Base-by-base conservation (phyloP, 2,888 invertebrate species). In the Ephialtes manifestator region DNA sequence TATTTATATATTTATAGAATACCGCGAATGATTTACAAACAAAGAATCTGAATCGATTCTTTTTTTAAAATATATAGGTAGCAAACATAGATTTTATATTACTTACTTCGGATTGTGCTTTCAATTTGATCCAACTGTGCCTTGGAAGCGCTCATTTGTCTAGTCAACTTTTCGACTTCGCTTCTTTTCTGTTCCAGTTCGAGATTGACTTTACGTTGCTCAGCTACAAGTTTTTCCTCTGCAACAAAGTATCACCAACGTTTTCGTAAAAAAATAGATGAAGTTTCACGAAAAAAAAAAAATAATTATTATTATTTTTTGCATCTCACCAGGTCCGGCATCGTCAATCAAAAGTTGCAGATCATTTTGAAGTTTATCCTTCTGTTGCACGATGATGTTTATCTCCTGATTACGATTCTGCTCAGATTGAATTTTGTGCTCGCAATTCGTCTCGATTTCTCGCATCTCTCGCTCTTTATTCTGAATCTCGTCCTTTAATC, bases 311-410 rank as follows among this genome's bases (percentile, higher is more conserved):
- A 8, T 1, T 60, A 13, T 43, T 46, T 39, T 13, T 55, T 51
- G 11, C 68, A 78, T n/a, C 92, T 93, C 91, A 96, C 96, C 95
- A 82, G 95, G 94, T 51, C 95, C 95, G 79, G 94, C 94, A 84
- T 94, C 94, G 78, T 94, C 94, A 51, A 94, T 89, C 28, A 95
- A 87, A 39, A 93, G 92, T 13, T 89, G 90, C 81, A 95, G 94
- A 87, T 96, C 95, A 31, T 94, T 95, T 18, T 93, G 92, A 84
- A 96, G 91, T 89, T 96, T 96, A 68, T 95, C 95, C 84, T 96
- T 93, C 83, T 95, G 95, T 13, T 94, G 94, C 72, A 93, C 93
- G 5, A 95, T 94, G 70, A 94, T 92, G 0, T 93, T 90, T 77
- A 96, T 93, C 86, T 96, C 95, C 28, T 94, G 91, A 85, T 95